phyloP scores from a whole-genome alignment of 2,797 vertebrate species.

The Aratinga solstitialis region DNA sequence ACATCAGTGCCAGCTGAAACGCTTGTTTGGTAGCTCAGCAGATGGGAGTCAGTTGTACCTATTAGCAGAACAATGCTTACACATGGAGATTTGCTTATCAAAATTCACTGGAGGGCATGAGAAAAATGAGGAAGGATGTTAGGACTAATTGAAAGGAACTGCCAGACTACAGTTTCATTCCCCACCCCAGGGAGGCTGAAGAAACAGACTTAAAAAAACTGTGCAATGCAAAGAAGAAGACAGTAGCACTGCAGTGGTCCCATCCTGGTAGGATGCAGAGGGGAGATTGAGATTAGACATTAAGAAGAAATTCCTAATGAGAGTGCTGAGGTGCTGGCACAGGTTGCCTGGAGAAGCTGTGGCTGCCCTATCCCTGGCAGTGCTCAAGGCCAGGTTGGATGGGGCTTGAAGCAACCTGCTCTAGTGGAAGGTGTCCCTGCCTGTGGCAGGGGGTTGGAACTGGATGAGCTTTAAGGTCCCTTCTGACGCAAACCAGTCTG shows the following conservation, averaged over 20 bases:
- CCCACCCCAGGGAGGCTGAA: background rate
- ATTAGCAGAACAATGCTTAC: background rate
- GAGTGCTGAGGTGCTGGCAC: background rate
- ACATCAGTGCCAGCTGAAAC: background rate
- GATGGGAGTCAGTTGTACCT: background rate
- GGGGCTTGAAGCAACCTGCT: background rate
- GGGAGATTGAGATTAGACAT: background rate
- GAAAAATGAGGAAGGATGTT: background rate
- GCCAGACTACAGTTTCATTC: background rate
- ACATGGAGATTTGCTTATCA: background rate
- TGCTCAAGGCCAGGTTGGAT: background rate
- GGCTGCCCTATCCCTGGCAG: background rate
- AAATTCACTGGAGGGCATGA: background rate
- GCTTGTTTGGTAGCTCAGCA: background rate
- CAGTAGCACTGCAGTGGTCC: background rate
- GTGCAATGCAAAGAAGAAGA: background rate
- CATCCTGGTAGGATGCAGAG: background rate
- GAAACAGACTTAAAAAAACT: accelerated
- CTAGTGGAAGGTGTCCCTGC: background rate
- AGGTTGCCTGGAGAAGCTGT: background rate
- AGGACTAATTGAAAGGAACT: background rate
- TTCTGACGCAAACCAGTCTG: background rate
- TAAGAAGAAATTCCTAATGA: background rate
- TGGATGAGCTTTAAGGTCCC: background rate
- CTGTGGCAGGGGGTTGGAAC: accelerated